These are phyloP conservation scores for Linyphia triangularis DNA, from an alignment of 2,888 invertebrate species.

Conservation along the genomic window DNA sequence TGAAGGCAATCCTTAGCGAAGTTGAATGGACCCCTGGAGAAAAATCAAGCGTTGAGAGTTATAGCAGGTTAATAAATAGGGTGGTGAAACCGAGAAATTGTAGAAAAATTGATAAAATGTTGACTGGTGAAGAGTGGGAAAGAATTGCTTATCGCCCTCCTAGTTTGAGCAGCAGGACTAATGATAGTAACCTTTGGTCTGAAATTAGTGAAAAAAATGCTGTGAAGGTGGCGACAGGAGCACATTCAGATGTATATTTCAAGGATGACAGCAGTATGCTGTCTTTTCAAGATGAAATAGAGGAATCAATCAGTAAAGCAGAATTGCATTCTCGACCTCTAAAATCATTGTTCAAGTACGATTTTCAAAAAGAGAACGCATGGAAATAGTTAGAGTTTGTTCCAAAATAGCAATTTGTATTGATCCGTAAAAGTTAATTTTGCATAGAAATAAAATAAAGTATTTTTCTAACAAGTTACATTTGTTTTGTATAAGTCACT, in stretches of 20 bases:
- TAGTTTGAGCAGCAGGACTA: background rate
- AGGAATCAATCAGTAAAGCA: background rate
- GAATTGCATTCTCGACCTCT: background rate
- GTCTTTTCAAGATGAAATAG: background rate
- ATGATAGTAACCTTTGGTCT: background rate
- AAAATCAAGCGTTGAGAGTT: background rate
- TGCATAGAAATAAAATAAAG: background rate
- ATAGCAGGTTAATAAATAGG: background rate
- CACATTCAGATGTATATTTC: background rate
- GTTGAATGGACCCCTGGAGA: background rate
- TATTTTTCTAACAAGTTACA: no score
- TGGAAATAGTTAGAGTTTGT: background rate
- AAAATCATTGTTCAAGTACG: background rate
- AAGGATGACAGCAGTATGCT: background rate
- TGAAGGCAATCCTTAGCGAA: background rate
- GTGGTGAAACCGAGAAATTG: background rate
- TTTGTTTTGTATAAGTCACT: no score
- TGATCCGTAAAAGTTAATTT: background rate
- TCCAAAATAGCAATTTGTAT: background rate
- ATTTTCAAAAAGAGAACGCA: background rate
- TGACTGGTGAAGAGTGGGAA: constrained; percentile 4
- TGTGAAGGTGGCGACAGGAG: background rate
- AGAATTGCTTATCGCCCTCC: background rate
- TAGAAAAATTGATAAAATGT: background rate
- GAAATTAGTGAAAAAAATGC: background rate